Base-by-base conservation (phyloP, 2,888 invertebrate genomes). In the Eutolmus rufibarbis region DNA sequence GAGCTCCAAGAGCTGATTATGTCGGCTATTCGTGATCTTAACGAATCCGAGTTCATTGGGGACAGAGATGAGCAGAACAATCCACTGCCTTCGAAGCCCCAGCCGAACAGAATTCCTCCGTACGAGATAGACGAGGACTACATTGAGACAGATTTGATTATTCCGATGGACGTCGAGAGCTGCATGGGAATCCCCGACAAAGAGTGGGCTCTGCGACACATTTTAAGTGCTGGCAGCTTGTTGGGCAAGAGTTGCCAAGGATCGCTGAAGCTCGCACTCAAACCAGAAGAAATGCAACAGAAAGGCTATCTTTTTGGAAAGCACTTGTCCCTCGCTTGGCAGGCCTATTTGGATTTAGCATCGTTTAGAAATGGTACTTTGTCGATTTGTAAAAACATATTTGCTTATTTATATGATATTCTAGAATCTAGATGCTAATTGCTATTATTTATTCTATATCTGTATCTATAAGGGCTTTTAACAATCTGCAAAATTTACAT, bases 1-100 rank as follows among this genome's bases (percentile, higher is more conserved):
- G 95, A 98, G 94, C 94, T 98, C 79, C 96, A 97, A 14, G 97
- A 97, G 92, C 93, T 97, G 89, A 97, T 98, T 94, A 97, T 97
- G 12, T 96, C 96, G 82, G 97, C 98, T 0, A 96, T 98, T 37
- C 94, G 96, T 34, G 98, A 98, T 91, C 94, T 98, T 90, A 96
- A 97, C 19, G 97, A 98, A 91, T 97, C 97, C 0, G 98, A 98
- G 93, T 98, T 97, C 91, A 94, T 97, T 23, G 97, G 97, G 0
- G 95, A 96, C 77, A 94, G 97, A 74, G 98, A 98, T 90, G 95
- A 95, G 89, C 97, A 97, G 92, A 98, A 98, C 91, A 96, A 96
- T 91, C 96, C 97, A 0, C 91, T 97, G 85, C 97, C 98, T 0
- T 95, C 96, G 0, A 93, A 94, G 90, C 97, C 97, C 0, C n/a